phyloP scores from a whole-genome alignment of 1,140 invertebrate genomes.

The Spodoptera frugiperda region DNA sequence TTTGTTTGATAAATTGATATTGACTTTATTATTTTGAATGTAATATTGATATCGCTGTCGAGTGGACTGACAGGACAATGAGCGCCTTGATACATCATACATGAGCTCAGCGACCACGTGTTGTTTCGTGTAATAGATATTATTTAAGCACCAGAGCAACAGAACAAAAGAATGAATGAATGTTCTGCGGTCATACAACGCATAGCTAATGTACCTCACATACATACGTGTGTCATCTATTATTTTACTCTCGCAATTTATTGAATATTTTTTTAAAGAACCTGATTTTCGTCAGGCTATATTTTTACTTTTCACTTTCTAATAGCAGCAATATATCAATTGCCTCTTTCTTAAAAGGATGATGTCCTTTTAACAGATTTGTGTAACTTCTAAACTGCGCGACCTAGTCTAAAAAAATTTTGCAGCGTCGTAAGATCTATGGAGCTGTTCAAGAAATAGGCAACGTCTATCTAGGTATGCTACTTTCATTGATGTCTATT shows the following conservation, averaged over 20 bases:
- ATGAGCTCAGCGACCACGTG: conserved; percentile 48
- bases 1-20: conserved; percentile 52
- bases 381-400: no score
- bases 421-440: no score
- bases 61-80: conserved; percentile 58
- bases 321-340: no score
- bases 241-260: background rate
- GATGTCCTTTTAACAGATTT: no score
- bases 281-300: no score
- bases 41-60: conserved; percentile 58
- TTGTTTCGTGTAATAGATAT: conserved; percentile 54
- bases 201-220: conserved; percentile 15
- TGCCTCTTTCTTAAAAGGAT: no score
- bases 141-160: conserved; percentile 35
- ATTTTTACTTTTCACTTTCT: no score
- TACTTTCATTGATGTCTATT: no score
- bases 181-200: conserved; percentile 10
- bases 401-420: no score
- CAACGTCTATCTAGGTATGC: no score
- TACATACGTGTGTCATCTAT: background rate
- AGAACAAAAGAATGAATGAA: conserved; percentile 47
- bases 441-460: no score
- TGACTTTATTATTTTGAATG: conserved; percentile 46
- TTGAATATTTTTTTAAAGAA: conserved; percentile 1
- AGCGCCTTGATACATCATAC: conserved; percentile 47